phyloP scores from a whole-genome alignment of 2,797 vertebrate species.

The Cossypha niveicapilla region DNA sequence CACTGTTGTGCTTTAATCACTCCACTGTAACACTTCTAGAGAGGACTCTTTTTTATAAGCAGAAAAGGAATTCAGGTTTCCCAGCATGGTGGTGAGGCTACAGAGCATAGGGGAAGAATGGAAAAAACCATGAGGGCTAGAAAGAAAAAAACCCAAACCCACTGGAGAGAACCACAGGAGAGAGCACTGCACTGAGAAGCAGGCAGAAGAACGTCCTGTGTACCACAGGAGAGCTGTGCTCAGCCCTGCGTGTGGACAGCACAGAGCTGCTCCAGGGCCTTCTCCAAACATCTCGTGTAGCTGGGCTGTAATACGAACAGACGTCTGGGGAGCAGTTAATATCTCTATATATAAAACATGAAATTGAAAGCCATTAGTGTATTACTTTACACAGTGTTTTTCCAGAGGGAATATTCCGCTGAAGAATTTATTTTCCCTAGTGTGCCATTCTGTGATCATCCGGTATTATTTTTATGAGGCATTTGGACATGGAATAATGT shows the following conservation, averaged over 20 bases:
- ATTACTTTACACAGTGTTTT: conserved; percentile 74
- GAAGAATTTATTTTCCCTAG: conserved; percentile 67
- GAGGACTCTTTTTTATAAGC: neutral
- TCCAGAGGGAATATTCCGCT: conserved; percentile 64
- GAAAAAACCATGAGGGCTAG: neutral
- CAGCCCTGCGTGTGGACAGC: neutral
- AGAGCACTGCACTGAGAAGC: neutral
- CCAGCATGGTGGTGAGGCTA: neutral
- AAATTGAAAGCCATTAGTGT: conserved; percentile 72
- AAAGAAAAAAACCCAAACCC: neutral
- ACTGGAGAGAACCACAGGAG: neutral
- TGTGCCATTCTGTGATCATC: conserved; percentile 65
- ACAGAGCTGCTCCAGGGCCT: neutral
- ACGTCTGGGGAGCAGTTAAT: conserved; percentile 73
- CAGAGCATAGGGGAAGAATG: neutral
- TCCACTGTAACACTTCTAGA: neutral
- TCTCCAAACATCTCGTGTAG: conserved; percentile 45
- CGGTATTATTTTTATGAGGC: conserved; percentile 74
- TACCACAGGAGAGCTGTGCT: neutral
- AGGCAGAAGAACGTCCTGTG: neutral
- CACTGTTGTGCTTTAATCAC: neutral
- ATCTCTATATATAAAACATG: conserved; percentile 69
- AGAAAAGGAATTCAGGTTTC: conserved; percentile 17
- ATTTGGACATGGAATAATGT: conserved; percentile 73
- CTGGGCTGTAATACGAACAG: conserved; percentile 63